These are phyloP conservation scores for Alviniconcha strummeri DNA, from an alignment of 2,888 invertebrate species.

Conservation along the genomic window DNA sequence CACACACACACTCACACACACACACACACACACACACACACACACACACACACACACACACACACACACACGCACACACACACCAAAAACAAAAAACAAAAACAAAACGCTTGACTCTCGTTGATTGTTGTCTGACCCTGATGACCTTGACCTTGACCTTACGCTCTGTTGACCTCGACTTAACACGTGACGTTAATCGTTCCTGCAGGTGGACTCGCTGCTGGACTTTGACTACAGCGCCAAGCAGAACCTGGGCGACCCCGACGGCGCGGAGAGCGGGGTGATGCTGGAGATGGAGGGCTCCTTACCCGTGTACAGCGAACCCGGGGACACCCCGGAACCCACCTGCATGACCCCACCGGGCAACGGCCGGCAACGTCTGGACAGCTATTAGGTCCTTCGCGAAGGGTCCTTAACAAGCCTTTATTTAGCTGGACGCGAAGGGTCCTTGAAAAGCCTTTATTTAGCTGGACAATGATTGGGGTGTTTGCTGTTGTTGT, in stretches of 20 bases:
- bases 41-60: no score
- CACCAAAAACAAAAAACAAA: no score
- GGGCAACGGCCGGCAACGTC: not conserved
- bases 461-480: no score
- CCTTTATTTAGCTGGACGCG: not conserved
- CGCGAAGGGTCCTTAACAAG: not conserved
- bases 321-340: constrained; percentile 34
- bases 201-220: constrained; percentile 30
- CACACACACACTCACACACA: no score
- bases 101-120: not conserved
- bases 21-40: no score
- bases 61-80: no score
- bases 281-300: constrained; percentile 36
- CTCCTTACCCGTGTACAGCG: constrained; percentile 36
- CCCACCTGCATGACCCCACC: constrained; percentile 33
- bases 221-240: constrained; percentile 30
- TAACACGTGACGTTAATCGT: not conserved
- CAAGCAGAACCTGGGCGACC: constrained; percentile 31
- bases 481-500: no score
- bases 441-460: no score
- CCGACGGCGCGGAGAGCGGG: constrained; percentile 33
- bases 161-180: no score
- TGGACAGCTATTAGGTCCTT: not conserved
- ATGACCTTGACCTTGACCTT: no score
- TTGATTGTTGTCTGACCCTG: no score